Conservation (phyloP, 2,888 invertebrate genomes). For the Chydorus sphaericus region DNA sequence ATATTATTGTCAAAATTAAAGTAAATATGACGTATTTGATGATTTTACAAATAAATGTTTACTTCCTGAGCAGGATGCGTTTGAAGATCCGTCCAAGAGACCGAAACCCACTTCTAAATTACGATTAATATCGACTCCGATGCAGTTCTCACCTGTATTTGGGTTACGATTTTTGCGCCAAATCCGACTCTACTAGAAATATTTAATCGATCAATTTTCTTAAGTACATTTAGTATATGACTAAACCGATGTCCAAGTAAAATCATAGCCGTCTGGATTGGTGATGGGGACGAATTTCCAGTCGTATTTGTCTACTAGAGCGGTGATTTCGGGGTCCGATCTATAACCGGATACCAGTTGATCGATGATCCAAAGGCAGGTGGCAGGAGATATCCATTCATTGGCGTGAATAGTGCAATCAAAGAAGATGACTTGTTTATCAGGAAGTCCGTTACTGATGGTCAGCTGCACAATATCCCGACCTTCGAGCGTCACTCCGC, state of each 20-base stretch:
- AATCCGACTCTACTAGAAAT: conserved; percentile 22
- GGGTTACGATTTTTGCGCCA: conserved; percentile 29
- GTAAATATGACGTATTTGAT: not conserved
- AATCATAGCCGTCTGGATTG: conserved; percentile 26
- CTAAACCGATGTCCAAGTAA: no score
- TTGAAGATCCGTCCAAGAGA: conserved; percentile 10
- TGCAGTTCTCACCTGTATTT: not conserved
- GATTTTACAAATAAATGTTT: not conserved
- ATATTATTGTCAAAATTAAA: not conserved
- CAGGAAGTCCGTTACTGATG: conserved; percentile 15
- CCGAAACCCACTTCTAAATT: conserved; percentile 3
- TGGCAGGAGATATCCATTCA: conserved; percentile 31
- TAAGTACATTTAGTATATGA: no score
- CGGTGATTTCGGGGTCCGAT: conserved; percentile 15
- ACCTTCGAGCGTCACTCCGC: conserved; percentile 20
- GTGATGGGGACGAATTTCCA: conserved; percentile 23
- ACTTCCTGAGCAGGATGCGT: not conserved
- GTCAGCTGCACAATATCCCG: conserved; percentile 18
- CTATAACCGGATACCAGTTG: conserved; percentile 11
- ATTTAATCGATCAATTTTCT: no score
- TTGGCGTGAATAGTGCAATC: conserved; percentile 30
- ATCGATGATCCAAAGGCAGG: conserved; percentile 22
- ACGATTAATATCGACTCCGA: conserved; percentile 2
- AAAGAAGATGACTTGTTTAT: conserved; percentile 21
- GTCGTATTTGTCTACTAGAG: conserved; percentile 21